A percentile compares a stretch with the other conserved stretches of the same genome.
These are phyloP conservation scores for Lysandra coridon DNA, from an alignment of 2,888 invertebrate genomes.

Conservation along the genomic window DNA sequence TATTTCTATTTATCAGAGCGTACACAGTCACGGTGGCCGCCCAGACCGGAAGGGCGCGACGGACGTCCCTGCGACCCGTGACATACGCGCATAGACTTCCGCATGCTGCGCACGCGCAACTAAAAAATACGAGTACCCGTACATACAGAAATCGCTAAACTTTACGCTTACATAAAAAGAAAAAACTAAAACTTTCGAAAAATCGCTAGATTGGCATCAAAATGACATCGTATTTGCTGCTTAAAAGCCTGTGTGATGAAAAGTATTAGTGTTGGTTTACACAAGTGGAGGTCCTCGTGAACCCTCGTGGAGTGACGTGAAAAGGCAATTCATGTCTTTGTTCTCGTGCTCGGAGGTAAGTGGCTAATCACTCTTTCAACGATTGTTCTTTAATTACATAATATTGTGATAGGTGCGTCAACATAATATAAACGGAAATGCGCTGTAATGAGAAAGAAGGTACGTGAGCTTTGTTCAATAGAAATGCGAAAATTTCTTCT, in stretches of 20 bases:
- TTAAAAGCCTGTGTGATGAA: not conserved
- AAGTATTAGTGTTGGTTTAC: conserved; percentile 25
- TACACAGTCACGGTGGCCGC: conserved; percentile 67
- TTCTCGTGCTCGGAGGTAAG: conserved; percentile 53
- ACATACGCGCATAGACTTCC: conserved; percentile 63
- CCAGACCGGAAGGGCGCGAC: conserved; percentile 75
- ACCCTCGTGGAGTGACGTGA: conserved; percentile 51
- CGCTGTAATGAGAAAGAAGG: not conserved
- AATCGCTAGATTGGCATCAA: not conserved
- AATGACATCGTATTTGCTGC: not conserved
- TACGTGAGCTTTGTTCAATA: too few species aligned
- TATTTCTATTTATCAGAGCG: conserved; percentile 65
- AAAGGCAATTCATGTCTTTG: conserved; percentile 55
- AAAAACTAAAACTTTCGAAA: not conserved
- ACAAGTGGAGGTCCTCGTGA: conserved; percentile 45
- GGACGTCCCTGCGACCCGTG: conserved; percentile 71
- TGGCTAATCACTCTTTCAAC: conserved; percentile 44
- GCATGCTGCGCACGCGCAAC: conserved; percentile 60
- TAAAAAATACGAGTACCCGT: conserved; percentile 6
- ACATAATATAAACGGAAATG: not conserved
- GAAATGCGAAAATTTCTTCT: too few species aligned
- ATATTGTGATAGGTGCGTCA: not conserved
- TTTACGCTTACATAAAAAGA: not conserved
- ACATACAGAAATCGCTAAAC: not conserved
- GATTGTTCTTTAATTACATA: conserved; percentile 31